Evolutionary conservation across 1,140 invertebrate species (phyloP), one percentile per base, ranked within the genome.

Genomic region (Megalonaias nervosa): DNA sequence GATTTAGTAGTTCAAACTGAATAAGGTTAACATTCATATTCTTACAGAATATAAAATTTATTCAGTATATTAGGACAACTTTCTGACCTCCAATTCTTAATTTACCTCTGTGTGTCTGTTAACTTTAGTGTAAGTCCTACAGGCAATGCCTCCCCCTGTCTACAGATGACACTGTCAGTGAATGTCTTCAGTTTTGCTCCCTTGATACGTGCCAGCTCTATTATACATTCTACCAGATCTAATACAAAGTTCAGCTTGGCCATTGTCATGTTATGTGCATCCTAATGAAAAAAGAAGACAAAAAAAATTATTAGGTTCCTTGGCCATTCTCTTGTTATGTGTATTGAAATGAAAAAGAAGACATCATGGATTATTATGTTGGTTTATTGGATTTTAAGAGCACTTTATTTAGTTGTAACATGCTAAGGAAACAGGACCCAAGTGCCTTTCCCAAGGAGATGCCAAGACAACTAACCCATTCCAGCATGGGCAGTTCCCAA

Each of bases 171-270:
- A 67, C 86, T 86, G 57, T 87, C 85, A 21, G 83, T 81, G 65
- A 86, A 80, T 12, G 82, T 77, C 62, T 71, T 78, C 14, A 92
- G 78, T 2, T 95, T 95, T n/a, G 94, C 94, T 38, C 94, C 93
- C 75, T 95, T 92, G 15, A 93, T 93, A 81, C 94, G 93, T 1
- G 96, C 96, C 58, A 98, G 93, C 74, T 97, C 96, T 74, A 97
- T 93, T 56, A 99, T 95, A 86, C 96, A 98, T 81, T 97, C 96
- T 68, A 96, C 96, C 19, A 99, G 91, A 19, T 97, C 96, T 59
- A 97, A 91, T 19, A 98, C 96, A 91, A 98, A 99, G 88, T 97
- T 97, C 60, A 99, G 92, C 89, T 98, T 98, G 1, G 96, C 96
- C 81, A 99, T 91, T 11, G 96, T 97, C 89, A 98, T 96, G 91